These are phyloP conservation scores for Hyaena hyaena DNA, from an alignment of 2,113 vertebrate genomes.

Conservation along the genomic window DNA sequence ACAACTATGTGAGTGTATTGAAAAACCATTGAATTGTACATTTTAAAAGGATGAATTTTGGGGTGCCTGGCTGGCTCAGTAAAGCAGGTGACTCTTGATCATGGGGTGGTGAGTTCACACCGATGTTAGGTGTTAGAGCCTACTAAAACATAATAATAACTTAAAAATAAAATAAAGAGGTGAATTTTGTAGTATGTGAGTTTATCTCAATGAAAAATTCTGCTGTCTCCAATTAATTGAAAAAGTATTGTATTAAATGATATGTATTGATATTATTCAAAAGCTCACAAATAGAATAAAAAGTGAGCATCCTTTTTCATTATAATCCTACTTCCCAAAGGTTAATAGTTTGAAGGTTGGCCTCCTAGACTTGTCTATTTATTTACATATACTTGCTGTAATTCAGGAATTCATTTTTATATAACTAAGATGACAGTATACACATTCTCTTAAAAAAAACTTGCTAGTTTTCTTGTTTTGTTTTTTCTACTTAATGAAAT, in stretches of 20 bases:
- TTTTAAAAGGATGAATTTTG: background rate
- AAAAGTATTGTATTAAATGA: background rate
- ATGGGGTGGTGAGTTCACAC: background rate
- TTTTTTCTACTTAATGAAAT: background rate
- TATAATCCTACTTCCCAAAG: background rate
- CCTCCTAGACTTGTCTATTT: background rate
- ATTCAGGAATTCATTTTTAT: background rate
- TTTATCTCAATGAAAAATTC: background rate
- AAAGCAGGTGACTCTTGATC: background rate
- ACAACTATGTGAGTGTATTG: background rate
- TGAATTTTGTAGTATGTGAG: background rate
- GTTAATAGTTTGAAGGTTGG: constrained; percentile 8
- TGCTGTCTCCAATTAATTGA: background rate
- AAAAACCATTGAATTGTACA: background rate
- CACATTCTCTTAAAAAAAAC: background rate
- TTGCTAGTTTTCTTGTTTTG: background rate
- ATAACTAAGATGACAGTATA: background rate
- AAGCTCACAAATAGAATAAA: constrained; percentile 1
- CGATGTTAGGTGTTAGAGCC: background rate
- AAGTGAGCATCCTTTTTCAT: background rate
- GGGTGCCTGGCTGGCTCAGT: background rate
- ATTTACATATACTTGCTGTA: background rate
- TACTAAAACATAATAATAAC: background rate
- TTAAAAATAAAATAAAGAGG: background rate
- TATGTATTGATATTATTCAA: background rate